Evolutionary conservation across 2,797 vertebrate genomes (phyloP).

Genomic region (Pelochelys cantorii): DNA sequence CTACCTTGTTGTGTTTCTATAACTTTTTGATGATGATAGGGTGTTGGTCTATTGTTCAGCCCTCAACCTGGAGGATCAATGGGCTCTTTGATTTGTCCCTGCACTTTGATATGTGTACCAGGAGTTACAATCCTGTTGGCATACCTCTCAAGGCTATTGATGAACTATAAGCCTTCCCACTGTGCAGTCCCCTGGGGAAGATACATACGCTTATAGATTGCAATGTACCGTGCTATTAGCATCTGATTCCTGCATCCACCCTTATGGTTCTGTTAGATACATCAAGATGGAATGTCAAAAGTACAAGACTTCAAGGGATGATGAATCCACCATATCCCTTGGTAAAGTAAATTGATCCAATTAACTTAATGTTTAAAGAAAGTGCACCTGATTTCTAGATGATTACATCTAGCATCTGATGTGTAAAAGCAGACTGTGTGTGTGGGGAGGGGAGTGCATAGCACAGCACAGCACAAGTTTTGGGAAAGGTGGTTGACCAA

Average conservation of each 20-base stretch:
- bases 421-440: background rate
- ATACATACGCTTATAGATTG: background rate
- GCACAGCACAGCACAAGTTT: background rate
- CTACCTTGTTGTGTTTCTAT: background rate
- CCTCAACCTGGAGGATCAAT: background rate
- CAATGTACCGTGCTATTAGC: background rate
- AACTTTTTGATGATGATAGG: background rate
- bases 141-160: background rate
- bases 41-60: background rate
- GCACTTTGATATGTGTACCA: background rate
- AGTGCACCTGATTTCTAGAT: accelerated
- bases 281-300: no score
- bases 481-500: background rate
- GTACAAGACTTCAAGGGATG: background rate
- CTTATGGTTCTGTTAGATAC: background rate
- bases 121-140: background rate
- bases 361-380: background rate
- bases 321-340: background rate
- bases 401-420: background rate
- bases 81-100: background rate
- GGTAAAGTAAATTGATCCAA: background rate
- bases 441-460: background rate
- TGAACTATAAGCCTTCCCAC: background rate
- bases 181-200: background rate
- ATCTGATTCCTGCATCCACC: conserved; percentile 50